phyloP scores from a whole-genome alignment of 2,113 vertebrate genomes.

The Anser cygnoides region DNA sequence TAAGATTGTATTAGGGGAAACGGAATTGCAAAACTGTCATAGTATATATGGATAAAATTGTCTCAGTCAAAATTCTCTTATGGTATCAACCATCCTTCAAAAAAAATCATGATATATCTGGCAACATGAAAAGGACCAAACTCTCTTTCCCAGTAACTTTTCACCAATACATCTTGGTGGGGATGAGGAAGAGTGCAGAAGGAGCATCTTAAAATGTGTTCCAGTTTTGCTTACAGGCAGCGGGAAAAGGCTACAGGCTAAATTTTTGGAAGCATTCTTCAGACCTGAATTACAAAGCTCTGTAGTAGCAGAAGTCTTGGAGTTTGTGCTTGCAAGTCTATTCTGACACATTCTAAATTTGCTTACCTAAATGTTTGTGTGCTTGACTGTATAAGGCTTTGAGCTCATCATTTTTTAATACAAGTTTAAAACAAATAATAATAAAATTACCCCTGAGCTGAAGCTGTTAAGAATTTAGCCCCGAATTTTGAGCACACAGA shows the following conservation, averaged over 20 bases:
- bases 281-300: background rate
- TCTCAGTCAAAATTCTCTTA: background rate
- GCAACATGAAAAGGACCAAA: background rate
- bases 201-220: background rate
- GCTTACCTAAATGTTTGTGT: background rate
- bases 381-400: background rate
- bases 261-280: background rate
- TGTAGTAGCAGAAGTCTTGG: background rate
- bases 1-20: background rate
- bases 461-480: constrained; percentile 37
- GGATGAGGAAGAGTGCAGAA: background rate
- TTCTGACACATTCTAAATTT: background rate
- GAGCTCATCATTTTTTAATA: background rate
- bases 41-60: background rate
- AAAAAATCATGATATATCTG: background rate
- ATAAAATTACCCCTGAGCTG: background rate
- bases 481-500: background rate
- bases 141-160: constrained; percentile 38
- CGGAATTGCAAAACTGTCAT: background rate
- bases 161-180: background rate
- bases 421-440: too few species aligned
- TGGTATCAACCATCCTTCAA: background rate
- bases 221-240: background rate
- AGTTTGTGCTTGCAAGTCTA: background rate
- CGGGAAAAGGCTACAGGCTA: background rate